Percentiles rank a stretch among this genome's conserved stretches.
Evolutionary conservation across 92 coral and sea anemone species (phyloP).

Genomic region (Palythoa grandis): DNA sequence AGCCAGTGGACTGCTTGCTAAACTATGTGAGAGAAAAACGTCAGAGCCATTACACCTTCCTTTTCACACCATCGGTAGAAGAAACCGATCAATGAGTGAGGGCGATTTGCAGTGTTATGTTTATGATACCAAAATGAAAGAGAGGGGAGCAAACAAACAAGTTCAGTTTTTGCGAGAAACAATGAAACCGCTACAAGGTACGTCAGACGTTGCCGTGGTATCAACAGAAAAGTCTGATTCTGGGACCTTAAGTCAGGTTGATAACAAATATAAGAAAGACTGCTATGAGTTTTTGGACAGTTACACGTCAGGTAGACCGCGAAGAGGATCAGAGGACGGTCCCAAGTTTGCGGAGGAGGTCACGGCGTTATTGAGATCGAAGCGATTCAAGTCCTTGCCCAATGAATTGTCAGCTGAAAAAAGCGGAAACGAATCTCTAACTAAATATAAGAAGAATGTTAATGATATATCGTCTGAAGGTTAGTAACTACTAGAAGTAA

Average conservation of each 20-base stretch:
- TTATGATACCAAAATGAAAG: not conserved
- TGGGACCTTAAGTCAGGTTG: not conserved
- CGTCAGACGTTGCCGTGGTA: not conserved
- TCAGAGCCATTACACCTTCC: not conserved
- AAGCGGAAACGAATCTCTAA: not conserved
- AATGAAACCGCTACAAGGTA: not conserved
- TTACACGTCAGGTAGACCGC: not conserved
- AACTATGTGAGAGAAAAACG: not conserved
- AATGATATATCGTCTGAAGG: not conserved
- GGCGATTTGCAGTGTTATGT: not conserved
- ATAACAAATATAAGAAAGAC: not conserved
- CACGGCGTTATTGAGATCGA: not conserved
- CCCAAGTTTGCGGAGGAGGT: not conserved
- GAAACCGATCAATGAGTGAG: constrained; percentile 20
- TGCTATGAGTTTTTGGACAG: not conserved
- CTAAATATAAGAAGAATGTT: not conserved
- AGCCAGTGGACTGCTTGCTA: not conserved
- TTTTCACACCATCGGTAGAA: not conserved
- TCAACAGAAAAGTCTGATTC: not conserved
- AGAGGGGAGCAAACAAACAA: not conserved
- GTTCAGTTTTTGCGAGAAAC: not conserved
- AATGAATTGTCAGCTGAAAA: not conserved
- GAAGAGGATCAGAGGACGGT: constrained; percentile 30
- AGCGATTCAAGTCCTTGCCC: constrained; percentile 29
- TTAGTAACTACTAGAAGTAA: not conserved